Conservation (phyloP, 2,113 vertebrate genomes). For the Myrmophylax atrothorax region DNA sequence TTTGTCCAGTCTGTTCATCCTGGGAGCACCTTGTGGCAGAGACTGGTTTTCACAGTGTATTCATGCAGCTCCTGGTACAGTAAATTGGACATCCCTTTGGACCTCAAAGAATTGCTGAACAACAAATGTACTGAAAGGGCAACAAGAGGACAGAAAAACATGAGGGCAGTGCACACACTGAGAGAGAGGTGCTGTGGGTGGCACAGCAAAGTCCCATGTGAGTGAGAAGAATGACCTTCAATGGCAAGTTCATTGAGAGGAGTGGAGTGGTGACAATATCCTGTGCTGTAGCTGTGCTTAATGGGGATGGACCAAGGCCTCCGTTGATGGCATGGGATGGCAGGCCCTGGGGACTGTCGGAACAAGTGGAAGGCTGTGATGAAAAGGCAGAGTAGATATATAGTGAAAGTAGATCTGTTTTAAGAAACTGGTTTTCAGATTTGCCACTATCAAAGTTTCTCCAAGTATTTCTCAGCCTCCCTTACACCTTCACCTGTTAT, state of each 20-base stretch:
- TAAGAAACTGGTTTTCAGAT: background rate
- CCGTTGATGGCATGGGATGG: background rate
- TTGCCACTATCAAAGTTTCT: background rate
- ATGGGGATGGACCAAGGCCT: background rate
- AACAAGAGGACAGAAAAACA: background rate
- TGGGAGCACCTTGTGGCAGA: background rate
- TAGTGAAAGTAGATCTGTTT: background rate
- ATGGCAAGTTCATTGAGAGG: background rate
- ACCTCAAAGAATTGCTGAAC: background rate
- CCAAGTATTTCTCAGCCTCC: background rate
- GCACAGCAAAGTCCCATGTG: background rate
- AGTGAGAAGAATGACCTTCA: background rate
- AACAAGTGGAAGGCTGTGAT: background rate
- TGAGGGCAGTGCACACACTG: accelerated
- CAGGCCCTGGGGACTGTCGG: background rate
- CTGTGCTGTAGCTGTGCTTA: background rate
- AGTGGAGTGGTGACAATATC: accelerated
- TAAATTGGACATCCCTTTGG: background rate
- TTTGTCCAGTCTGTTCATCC: background rate
- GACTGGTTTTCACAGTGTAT: background rate
- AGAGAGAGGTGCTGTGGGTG: accelerated
- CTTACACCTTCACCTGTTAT: background rate
- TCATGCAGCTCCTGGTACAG: background rate
- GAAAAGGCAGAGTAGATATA: background rate
- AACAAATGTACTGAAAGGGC: background rate